Evolutionary conservation across 2,888 invertebrate genomes (phyloP), one percentile per base, ranked within the genome.

Genomic region (Microplitis manilae): DNA sequence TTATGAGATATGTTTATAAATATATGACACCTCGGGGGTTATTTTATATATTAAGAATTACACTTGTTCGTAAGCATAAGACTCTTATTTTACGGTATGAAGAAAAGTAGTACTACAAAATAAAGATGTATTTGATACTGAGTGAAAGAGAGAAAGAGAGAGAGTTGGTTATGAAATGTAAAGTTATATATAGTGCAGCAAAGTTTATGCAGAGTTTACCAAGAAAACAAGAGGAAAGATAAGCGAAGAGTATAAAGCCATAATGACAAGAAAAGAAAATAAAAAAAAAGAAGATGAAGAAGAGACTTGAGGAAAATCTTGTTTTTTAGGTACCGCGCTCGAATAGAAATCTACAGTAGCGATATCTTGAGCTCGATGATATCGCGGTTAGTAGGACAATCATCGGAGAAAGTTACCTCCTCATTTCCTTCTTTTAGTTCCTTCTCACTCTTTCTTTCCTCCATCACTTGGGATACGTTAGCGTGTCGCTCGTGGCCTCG

Each of bases 311-410:
- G 39, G 73, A 75, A 73, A 73, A 68, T 59, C 65, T 65, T 65
- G 70, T 59, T 59, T 50, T 30, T 50, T 60, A 70, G 15, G 59
- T 20, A 70, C 50, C 15, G 38, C 41, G 15, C 20, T 20, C 60
- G 77, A 83, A 84, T 84, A 86, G 87, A 87, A 85, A 86, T 86
- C 84, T 87, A 85, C 79, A 81, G 50, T 50, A 50, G 50, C 50
- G 50, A 50, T 50, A 50, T 50, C 50, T 50, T 50, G 50, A 50
- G 83, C 82, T 84, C 82, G 83, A 86, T 87, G 84, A 87, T 86
- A 88, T 88, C 84, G 87, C 86, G 89, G 89, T 88, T 85, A 89
- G 87, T 89, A 78, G 88, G 85, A 85, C 88, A 84, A 87, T 87
- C 87, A 87, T 83, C 86, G 85, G 88, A 88, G 89, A 89, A 89